Evolutionary conservation across 2,888 invertebrate species (phyloP).

Genomic region (Seladonia tumulorum): DNA sequence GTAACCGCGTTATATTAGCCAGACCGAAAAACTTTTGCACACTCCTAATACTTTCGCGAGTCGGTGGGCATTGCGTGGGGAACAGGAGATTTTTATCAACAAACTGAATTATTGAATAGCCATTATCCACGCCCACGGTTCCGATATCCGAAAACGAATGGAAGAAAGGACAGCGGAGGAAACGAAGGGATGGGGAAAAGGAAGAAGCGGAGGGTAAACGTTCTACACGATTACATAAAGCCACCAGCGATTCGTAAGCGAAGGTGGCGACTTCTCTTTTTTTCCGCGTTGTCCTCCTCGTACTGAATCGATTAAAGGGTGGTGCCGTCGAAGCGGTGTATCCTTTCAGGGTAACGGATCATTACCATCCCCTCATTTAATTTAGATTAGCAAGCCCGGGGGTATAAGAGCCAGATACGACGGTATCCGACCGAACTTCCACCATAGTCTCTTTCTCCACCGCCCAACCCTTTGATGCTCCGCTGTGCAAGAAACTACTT

Average conservation of each 20-base stretch:
- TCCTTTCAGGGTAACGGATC: slow-evolving; percentile 76
- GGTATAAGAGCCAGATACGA: slow-evolving; percentile 62
- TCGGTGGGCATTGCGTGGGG: not conserved
- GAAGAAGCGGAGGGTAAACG: slow-evolving; percentile 54
- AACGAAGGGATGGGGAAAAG: slow-evolving; percentile 22
- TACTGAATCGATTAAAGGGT: slow-evolving; percentile 71
- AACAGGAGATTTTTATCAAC: slow-evolving; percentile 25
- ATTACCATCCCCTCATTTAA: slow-evolving; percentile 78
- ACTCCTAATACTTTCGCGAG: not conserved
- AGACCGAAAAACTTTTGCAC: too few relatives aligned
- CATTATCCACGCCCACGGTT: slow-evolving; percentile 46
- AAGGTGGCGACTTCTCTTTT: slow-evolving; percentile 46
- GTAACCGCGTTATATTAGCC: too few relatives aligned
- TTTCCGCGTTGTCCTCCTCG: slow-evolving; percentile 53
- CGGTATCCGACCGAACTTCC: slow-evolving; percentile 61
- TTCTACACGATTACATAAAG: slow-evolving; percentile 70
- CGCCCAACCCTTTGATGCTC: not conserved
- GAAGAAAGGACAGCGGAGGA: slow-evolving; percentile 5
- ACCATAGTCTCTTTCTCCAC: slow-evolving; percentile 20
- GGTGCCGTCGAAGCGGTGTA: slow-evolving; percentile 65
- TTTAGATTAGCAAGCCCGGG: slow-evolving; percentile 74
- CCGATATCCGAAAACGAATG: slow-evolving; percentile 8
- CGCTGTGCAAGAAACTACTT: slow-evolving; percentile 58
- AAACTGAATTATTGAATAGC: slow-evolving; percentile 56
- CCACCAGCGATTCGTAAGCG: slow-evolving; percentile 63